Evolutionary conservation across 2,888 invertebrate species (phyloP).

Genomic region (Aporophyla lueneburgensis): DNA sequence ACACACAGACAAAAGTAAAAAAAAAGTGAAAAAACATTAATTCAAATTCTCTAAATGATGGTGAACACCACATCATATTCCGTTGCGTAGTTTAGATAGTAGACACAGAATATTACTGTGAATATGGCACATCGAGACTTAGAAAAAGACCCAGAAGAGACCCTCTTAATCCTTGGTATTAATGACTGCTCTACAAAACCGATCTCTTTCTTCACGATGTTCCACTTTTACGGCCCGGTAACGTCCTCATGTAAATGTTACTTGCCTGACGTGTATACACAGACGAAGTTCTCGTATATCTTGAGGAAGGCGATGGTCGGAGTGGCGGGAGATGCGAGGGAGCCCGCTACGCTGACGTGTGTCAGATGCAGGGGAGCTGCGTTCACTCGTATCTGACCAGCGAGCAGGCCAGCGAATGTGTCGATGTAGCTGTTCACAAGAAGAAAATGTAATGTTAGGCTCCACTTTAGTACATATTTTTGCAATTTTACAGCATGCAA

Average conservation of each 20-base stretch:
- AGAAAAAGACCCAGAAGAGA: neutral
- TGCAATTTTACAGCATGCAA: neutral
- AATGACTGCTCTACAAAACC: neutral
- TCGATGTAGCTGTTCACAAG: constrained; percentile 94
- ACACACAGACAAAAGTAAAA: too few relatives aligned
- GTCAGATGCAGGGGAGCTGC: constrained; percentile 96
- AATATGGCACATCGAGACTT: neutral
- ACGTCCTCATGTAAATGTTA: neutral
- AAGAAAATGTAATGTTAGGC: neutral
- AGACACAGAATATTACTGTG: neutral
- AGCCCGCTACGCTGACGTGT: constrained; percentile 96
- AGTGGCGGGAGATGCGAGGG: constrained; percentile 94
- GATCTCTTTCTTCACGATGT: neutral
- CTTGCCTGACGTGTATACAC: constrained; percentile 96
- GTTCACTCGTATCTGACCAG: constrained; percentile 97
- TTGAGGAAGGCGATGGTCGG: constrained; percentile 94
- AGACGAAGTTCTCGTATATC: constrained; percentile 97
- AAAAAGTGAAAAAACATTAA: too few relatives aligned
- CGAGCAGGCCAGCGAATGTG: constrained; percentile 97
- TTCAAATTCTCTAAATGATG: too few relatives aligned
- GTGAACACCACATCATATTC: neutral
- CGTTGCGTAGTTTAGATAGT: neutral
- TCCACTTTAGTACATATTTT: neutral
- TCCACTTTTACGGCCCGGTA: neutral
- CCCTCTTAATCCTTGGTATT: too few relatives aligned